Conservation (phyloP, 1,140 invertebrate genomes). For the Drosophila arizonae region DNA sequence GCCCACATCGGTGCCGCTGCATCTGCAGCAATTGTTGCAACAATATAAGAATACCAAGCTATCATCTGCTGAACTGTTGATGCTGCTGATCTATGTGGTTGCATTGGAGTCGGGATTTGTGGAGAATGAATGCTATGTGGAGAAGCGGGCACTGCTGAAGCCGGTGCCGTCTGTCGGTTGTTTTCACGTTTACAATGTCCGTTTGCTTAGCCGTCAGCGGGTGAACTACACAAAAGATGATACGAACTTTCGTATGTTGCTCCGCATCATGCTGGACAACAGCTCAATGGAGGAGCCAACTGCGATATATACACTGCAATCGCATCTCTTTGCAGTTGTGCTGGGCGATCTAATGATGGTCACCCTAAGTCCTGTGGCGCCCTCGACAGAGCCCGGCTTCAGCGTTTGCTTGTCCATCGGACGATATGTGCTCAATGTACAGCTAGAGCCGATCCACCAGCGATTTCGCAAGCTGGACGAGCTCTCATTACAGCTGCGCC, state of each 20-base stretch:
- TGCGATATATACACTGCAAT: constrained; percentile 15
- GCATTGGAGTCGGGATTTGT: constrained; percentile 67
- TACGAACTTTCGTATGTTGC: constrained; percentile 27
- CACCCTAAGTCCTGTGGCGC: constrained; percentile 51
- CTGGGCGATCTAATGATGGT: constrained; percentile 68
- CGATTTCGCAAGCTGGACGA: constrained; percentile 69
- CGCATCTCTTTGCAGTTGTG: constrained; percentile 45
- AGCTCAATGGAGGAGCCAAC: constrained; percentile 6
- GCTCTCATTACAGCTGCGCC: constrained; percentile 50
- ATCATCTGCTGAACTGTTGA: constrained; percentile 34
- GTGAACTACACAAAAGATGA: constrained; percentile 4
- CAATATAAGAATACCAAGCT: constrained; percentile 25
- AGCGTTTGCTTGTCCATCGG: constrained; percentile 64
- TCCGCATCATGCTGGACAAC: constrained; percentile 50
- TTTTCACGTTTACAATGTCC: constrained; percentile 67
- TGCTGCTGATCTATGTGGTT: constrained; percentile 57
- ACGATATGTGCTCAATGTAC: constrained; percentile 62
- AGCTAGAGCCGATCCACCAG: constrained; percentile 47
- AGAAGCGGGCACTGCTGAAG: constrained; percentile 38
- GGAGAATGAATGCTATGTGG: constrained; percentile 36
- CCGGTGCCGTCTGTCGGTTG: constrained; percentile 49
- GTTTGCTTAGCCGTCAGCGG: constrained; percentile 39
- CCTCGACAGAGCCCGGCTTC: constrained; percentile 40
- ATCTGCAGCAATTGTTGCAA: constrained; percentile 50
- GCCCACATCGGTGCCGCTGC: constrained; percentile 44